A percentile compares a stretch with the other conserved stretches of the same genome.
Conservation (phyloP, 2,797 vertebrate genomes). For the Brachyalestes nurse region DNA sequence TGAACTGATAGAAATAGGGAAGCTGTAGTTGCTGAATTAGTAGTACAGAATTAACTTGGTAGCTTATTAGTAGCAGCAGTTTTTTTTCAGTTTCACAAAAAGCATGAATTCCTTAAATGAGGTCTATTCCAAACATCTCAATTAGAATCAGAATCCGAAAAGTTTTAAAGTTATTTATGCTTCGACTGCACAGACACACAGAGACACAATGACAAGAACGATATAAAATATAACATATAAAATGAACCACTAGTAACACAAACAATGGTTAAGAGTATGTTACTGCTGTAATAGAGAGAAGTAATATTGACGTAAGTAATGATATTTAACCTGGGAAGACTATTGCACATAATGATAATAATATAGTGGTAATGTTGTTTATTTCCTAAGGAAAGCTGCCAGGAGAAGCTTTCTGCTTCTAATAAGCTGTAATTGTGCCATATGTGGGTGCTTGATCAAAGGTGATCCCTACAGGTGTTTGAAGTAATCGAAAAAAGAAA, state of each 20-base stretch:
- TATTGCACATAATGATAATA: too few species aligned
- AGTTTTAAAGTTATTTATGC: too few species aligned
- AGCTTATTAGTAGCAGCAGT: neutral
- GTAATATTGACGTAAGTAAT: too few species aligned
- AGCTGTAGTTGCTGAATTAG: neutral
- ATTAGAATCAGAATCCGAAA: too few species aligned
- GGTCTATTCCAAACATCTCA: neutral
- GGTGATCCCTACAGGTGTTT: neutral
- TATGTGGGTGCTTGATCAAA: slow-evolving; percentile 8
- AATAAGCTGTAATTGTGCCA: neutral
- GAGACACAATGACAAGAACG: too few species aligned
- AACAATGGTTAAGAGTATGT: too few species aligned
- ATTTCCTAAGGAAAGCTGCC: neutral
- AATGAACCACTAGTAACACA: too few species aligned
- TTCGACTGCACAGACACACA: too few species aligned
- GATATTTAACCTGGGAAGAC: too few species aligned
- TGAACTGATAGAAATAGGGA: neutral
- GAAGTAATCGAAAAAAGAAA: neutral
- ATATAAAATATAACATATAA: too few species aligned
- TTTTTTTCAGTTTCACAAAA: neutral
- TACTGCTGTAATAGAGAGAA: too few species aligned
- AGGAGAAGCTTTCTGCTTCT: neutral
- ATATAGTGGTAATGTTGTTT: slow-evolving; percentile 6
- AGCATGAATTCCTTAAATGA: slow-evolving; percentile 6
- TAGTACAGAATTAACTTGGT: too few species aligned